A percentile compares a stretch with the other conserved stretches of the same genome.
Conservation (phyloP, 2,888 invertebrate species). For the Halictus ligatus region DNA sequence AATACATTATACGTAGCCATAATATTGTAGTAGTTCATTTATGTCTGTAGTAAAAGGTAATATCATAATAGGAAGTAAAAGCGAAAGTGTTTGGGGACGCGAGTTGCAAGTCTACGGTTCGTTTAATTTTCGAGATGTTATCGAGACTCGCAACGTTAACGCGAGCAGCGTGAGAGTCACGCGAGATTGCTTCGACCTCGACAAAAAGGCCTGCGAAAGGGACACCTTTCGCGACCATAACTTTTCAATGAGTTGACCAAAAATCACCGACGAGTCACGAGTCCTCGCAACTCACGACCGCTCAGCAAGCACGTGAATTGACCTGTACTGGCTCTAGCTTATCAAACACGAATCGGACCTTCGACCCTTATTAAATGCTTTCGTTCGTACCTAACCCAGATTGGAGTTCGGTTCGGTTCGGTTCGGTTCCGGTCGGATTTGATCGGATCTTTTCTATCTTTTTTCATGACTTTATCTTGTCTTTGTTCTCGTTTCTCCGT, state of each 20-base stretch:
- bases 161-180: constrained; percentile 24
- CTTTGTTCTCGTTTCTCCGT: background rate
- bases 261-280: background rate
- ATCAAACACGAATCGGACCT: constrained; percentile 43
- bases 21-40: background rate
- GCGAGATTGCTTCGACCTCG: constrained; percentile 23
- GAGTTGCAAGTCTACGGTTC: background rate
- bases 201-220: background rate
- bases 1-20: background rate
- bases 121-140: constrained; percentile 21
- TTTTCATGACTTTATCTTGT: constrained; percentile 55
- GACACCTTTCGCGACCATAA: constrained; percentile 31
- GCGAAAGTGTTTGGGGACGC: constrained; percentile 8
- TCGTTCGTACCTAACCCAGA: background rate
- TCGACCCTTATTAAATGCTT: constrained; percentile 22
- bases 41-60: background rate
- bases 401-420: too few species aligned
- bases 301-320: constrained; percentile 33
- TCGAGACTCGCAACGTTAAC: constrained; percentile 14
- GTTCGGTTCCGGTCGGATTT: background rate
- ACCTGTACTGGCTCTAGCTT: constrained; percentile 13
- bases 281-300: background rate
- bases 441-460: constrained; percentile 31
- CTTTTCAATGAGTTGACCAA: constrained; percentile 57
- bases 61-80: background rate